Evolutionary conservation across 2,888 invertebrate genomes (phyloP).

Genomic region (Carcina quercana): DNA sequence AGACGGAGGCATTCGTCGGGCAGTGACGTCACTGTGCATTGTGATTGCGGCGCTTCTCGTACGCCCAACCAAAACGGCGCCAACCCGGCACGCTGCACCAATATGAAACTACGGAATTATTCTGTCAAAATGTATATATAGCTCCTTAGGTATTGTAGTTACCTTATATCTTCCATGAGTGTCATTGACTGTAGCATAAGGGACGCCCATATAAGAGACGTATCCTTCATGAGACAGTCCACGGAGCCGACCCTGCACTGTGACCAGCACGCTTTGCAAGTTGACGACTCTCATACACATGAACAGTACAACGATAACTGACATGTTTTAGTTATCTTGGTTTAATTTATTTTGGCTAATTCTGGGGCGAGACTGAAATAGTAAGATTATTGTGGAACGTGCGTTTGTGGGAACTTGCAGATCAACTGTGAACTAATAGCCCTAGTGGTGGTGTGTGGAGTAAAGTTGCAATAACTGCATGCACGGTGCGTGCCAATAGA

Average conservation of each 20-base stretch:
- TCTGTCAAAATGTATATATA: too few relatives aligned
- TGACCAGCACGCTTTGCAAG: slow-evolving; percentile 26
- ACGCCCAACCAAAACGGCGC: slow-evolving; percentile 50
- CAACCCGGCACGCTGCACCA: slow-evolving; percentile 46
- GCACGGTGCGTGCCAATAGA: too few relatives aligned
- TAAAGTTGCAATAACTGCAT: too few relatives aligned
- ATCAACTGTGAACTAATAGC: slow-evolving; percentile 10
- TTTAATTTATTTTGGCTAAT: neutral
- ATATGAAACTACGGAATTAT: too few relatives aligned
- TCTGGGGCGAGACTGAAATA: neutral
- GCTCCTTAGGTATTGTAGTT: too few relatives aligned
- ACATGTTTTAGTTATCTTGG: neutral
- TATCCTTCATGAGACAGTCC: slow-evolving; percentile 40
- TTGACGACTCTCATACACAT: neutral
- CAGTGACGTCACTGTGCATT: slow-evolving; percentile 34
- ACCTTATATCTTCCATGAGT: slow-evolving; percentile 46
- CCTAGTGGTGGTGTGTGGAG: too few relatives aligned
- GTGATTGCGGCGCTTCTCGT: slow-evolving; percentile 32
- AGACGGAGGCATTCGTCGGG: slow-evolving; percentile 78
- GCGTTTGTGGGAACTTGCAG: slow-evolving; percentile 9
- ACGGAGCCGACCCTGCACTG: slow-evolving; percentile 45
- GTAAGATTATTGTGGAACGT: slow-evolving; percentile 1
- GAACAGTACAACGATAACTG: neutral
- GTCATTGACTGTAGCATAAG: slow-evolving; percentile 39
- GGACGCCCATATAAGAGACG: slow-evolving; percentile 50